Base-by-base conservation (phyloP, 2,797 vertebrate species). In the Thaleichthys pacificus region DNA sequence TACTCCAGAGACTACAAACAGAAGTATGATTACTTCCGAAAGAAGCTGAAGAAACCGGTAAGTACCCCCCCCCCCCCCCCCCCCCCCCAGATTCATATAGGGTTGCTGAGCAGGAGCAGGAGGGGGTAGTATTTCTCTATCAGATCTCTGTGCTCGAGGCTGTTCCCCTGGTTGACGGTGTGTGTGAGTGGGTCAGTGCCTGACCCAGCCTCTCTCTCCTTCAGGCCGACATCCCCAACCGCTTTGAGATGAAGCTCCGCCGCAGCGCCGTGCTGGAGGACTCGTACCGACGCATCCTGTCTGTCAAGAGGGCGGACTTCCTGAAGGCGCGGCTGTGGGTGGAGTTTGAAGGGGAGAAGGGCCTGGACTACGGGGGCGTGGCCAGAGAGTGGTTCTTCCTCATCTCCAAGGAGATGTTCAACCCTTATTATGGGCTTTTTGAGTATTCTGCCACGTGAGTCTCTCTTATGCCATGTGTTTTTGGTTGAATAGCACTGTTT, bases 371-470 rank as follows among this genome's bases (percentile, higher is more conserved):
- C 0, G 97, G 97, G 14, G 97, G 97, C 4, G 86, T 99, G 26
- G 95, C 97, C 89, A 92, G 97, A 73, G 97, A 99, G 83, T 99
- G 97, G 97, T 99, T 99, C 92, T 99, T 97, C 84, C 95, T 99
- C 71, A 95, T 99, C 85, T 99, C 97, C 62, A 98, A 96, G 89
- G 97, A 99, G 86, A 99, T 99, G 97, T 99, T 99, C 86, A 99
- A 99, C 88, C 97, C 97, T 8, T 99, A 99, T 69, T 99, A 99
- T 21, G 97, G 97, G 75, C 87, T 99, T 74, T 99, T 99, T 28
- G 97, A 99, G 77, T 99, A 99, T 88, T 99, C 97, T 81, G 97
- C 97, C 71, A 96, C 96, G 97, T 99, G 89, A 97, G 97, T 96
- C 35, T n/a, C 26, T 65, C n/a, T 38, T 69, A 26, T 26, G 8